Percentiles rank a stretch among this genome's conserved stretches.
Evolutionary conservation across 2,888 invertebrate genomes (phyloP).

Genomic region (Capitulum mitella): DNA sequence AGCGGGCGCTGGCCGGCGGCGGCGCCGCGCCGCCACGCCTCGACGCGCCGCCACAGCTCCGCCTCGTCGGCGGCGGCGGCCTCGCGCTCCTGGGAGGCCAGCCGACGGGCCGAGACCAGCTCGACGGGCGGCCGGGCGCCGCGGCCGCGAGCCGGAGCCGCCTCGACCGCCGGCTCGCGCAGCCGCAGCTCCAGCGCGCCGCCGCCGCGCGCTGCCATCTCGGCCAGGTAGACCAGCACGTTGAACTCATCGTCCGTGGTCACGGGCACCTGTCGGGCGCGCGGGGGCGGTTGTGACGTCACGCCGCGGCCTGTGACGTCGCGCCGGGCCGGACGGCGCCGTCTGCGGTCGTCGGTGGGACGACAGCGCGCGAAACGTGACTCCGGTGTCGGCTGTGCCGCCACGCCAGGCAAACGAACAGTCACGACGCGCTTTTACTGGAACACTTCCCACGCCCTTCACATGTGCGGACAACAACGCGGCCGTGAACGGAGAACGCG

Average conservation of each 20-base stretch:
- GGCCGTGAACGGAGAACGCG: too few relatives aligned
- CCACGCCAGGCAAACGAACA: too few relatives aligned
- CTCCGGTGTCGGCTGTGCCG: too few relatives aligned
- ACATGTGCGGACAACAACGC: too few relatives aligned
- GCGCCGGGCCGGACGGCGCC: neutral
- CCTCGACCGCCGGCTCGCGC: neutral
- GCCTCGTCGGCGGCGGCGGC: neutral
- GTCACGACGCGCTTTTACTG: too few relatives aligned
- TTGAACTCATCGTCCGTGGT: neutral
- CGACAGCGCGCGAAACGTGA: too few relatives aligned
- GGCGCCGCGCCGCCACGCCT: neutral
- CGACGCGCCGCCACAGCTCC: neutral
- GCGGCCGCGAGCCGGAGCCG: neutral
- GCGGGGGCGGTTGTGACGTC: neutral
- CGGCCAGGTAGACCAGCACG: slow-evolving; percentile 17
- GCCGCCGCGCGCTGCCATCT: neutral
- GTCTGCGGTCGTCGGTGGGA: too few relatives aligned
- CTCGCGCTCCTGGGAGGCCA: neutral
- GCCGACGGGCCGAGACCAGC: neutral
- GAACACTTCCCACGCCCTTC: too few relatives aligned
- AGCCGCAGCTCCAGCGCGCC: neutral
- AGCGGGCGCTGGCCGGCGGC: neutral
- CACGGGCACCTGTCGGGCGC: neutral
- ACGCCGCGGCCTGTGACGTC: neutral
- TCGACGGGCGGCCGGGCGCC: neutral